Evolutionary conservation across 2,888 invertebrate genomes (phyloP).

Genomic region (Melanostoma scalare): DNA sequence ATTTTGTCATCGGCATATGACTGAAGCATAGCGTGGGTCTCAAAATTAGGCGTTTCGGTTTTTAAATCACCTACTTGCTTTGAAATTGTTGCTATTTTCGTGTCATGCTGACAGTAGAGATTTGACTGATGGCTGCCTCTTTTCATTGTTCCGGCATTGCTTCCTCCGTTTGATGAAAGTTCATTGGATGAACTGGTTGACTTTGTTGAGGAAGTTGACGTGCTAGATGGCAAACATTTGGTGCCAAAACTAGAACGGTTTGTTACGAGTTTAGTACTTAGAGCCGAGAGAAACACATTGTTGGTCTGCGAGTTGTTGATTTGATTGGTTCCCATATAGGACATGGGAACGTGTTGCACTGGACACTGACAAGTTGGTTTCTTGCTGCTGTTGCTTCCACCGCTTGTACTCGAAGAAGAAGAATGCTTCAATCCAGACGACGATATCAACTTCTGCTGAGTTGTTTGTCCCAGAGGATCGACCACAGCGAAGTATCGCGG

Average conservation of each 20-base stretch:
- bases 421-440: slow-evolving; percentile 54
- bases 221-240: slow-evolving; percentile 55
- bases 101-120: slow-evolving; percentile 77
- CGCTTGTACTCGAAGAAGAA: slow-evolving; percentile 51
- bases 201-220: slow-evolving; percentile 75
- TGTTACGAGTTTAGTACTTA: slow-evolving; percentile 76
- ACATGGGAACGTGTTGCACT: slow-evolving; percentile 82
- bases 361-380: slow-evolving; percentile 82
- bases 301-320: slow-evolving; percentile 76
- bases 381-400: slow-evolving; percentile 75
- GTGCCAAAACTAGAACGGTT: slow-evolving; percentile 71
- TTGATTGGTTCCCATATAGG: slow-evolving; percentile 81
- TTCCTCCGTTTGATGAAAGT: slow-evolving; percentile 69
- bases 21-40: slow-evolving; percentile 52
- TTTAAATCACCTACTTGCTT: slow-evolving; percentile 80
- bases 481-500: slow-evolving; percentile 81
- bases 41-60: slow-evolving; percentile 62
- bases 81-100: slow-evolving; percentile 81
- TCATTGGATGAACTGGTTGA: slow-evolving; percentile 59
- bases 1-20: slow-evolving; percentile 64
- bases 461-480: slow-evolving; percentile 77
- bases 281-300: slow-evolving; percentile 77
- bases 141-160: slow-evolving; percentile 74
- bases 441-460: slow-evolving; percentile 68
- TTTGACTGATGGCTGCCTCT: slow-evolving; percentile 56